These are phyloP conservation scores for Apostichopus leukothele DNA, from an alignment of 53 echinoderm and acorn worm genomes.

Conservation along the genomic window DNA sequence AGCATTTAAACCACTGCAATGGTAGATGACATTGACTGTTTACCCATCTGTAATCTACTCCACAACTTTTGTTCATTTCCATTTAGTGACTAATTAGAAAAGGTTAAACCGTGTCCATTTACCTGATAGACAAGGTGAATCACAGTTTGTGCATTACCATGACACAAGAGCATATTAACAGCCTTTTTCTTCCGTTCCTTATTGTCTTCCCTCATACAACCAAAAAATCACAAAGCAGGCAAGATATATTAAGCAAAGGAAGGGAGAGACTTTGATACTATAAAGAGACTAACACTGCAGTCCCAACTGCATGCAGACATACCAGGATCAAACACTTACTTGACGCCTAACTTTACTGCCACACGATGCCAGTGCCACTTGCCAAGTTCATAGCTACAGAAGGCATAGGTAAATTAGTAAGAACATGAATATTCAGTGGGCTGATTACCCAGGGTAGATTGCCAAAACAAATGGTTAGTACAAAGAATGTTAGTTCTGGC, in stretches of 20 bases:
- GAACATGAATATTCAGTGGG: slow-evolving; percentile 22
- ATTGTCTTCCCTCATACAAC: too few relatives aligned
- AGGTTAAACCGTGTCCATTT: too few relatives aligned
- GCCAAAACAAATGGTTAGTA: not conserved
- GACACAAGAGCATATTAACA: too few relatives aligned
- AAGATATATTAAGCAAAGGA: not conserved
- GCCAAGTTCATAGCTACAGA: slow-evolving; percentile 77
- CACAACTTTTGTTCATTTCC: too few relatives aligned
- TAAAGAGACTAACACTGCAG: slow-evolving; percentile 28
- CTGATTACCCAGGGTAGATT: not conserved
- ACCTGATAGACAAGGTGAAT: too few relatives aligned
- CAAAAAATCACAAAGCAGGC: not conserved
- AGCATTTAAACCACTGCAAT: too few relatives aligned
- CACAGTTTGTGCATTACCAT: too few relatives aligned
- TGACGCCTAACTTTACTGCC: slow-evolving; percentile 96
- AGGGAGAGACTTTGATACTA: not conserved
- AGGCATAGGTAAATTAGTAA: slow-evolving; percentile 44
- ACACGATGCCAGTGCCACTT: slow-evolving; percentile 97
- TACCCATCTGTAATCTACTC: too few relatives aligned
- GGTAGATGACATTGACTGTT: too few relatives aligned
- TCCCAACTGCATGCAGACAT: slow-evolving; percentile 13
- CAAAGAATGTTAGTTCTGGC: not conserved
- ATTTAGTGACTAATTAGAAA: too few relatives aligned
- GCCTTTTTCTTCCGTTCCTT: too few relatives aligned
- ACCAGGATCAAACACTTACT: slow-evolving; percentile 68